phyloP scores from a whole-genome alignment of 2,797 vertebrate genomes.

The Pseudochromis fuscus region DNA sequence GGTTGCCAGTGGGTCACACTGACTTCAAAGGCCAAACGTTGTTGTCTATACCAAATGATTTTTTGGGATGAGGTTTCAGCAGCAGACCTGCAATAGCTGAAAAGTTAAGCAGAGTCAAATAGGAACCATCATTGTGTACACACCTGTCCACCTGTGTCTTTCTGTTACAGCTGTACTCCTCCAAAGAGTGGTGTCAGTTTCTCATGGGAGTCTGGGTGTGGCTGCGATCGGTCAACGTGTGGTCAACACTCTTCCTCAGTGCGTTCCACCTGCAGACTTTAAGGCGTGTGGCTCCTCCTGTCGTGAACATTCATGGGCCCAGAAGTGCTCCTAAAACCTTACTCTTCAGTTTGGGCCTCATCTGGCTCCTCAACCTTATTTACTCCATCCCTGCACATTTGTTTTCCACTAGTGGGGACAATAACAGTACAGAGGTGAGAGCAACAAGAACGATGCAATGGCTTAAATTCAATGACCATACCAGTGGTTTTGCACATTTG shows the following conservation, averaged over 20 bases:
- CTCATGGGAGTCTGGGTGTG: constrained; percentile 89
- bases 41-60: neutral
- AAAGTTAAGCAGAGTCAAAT: neutral
- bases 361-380: constrained; percentile 84
- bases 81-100: too few species aligned
- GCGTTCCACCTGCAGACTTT: constrained; percentile 86
- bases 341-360: constrained; percentile 68
- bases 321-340: constrained; percentile 62
- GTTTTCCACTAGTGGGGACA: constrained; percentile 78
- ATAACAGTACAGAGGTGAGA: constrained; percentile 85
- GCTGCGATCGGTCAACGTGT: constrained; percentile 86
- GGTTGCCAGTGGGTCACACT: neutral
- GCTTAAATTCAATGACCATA: neutral
- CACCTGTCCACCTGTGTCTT: neutral
- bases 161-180: constrained; percentile 74
- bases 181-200: constrained; percentile 80
- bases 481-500: neutral
- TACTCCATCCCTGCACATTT: constrained; percentile 86
- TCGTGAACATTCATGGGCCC: constrained; percentile 12
- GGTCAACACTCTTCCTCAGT: constrained; percentile 88
- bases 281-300: constrained; percentile 73
- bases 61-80: neutral
- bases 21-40: too few species aligned
- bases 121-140: neutral
- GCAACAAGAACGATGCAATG: neutral